Percentiles rank a stretch among this genome's conserved stretches.
These are phyloP conservation scores for Neopipo cinnamomea DNA, from an alignment of 2,113 vertebrate genomes.

Conservation along the genomic window DNA sequence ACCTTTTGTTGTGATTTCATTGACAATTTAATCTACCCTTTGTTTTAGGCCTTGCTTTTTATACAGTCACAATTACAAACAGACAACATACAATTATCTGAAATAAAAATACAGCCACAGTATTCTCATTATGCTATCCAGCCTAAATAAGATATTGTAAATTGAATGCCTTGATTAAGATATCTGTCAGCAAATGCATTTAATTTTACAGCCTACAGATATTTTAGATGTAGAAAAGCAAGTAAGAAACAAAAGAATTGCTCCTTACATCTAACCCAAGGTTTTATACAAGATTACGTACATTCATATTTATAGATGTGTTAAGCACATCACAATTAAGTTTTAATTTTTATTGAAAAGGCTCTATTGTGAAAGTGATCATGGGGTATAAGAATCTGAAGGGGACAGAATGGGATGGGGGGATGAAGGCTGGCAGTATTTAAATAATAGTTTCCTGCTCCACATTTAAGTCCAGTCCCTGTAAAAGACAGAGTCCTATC, in stretches of 20 bases:
- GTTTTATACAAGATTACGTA: not conserved
- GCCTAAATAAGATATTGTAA: not conserved
- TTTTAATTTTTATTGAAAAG: not conserved
- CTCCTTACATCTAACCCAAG: not conserved
- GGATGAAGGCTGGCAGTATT: not conserved
- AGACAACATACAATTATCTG: constrained; percentile 48
- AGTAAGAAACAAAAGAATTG: not conserved
- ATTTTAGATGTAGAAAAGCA: not conserved
- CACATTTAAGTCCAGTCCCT: not conserved
- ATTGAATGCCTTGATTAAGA: constrained; percentile 2
- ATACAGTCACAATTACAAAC: constrained; percentile 23
- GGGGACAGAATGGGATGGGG: not conserved
- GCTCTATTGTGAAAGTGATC: not conserved
- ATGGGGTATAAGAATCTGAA: not conserved
- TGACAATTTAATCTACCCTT: constrained; percentile 31
- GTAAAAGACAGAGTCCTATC: not conserved
- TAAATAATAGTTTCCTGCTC: not conserved
- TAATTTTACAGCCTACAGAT: not conserved
- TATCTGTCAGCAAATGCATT: not conserved
- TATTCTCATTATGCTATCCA: constrained; percentile 25
- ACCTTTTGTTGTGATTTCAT: not conserved
- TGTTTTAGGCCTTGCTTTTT: constrained; percentile 1
- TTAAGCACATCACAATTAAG: not conserved
- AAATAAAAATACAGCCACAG: constrained; percentile 28
- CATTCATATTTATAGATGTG: not conserved